Conservation (phyloP, 2,113 vertebrate species). For the Lutjanus erythropterus region DNA sequence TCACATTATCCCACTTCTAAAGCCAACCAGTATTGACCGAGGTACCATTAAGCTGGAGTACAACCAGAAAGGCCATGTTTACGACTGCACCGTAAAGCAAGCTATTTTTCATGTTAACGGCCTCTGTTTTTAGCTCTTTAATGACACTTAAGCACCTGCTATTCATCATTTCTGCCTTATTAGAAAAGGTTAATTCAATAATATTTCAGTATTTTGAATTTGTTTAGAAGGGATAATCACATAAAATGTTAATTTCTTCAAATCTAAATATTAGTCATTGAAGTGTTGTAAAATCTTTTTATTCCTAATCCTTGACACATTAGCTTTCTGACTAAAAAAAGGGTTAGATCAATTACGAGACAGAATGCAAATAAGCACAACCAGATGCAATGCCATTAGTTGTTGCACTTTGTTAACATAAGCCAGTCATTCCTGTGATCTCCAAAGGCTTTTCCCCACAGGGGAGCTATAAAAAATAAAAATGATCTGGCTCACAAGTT, state of each 20-base stretch:
- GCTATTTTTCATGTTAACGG: slow-evolving; percentile 61
- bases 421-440: slow-evolving; percentile 68
- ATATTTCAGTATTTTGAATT: slow-evolving; percentile 6
- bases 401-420: slow-evolving; percentile 76
- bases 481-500: slow-evolving; percentile 74
- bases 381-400: slow-evolving; percentile 69
- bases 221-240: slow-evolving; percentile 11
- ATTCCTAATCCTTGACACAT: slow-evolving; percentile 29
- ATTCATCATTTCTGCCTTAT: slow-evolving; percentile 31
- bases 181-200: slow-evolving; percentile 36
- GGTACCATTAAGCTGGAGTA: slow-evolving; percentile 69
- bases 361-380: slow-evolving; percentile 67
- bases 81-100: slow-evolving; percentile 48
- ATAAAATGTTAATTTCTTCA: slow-evolving; percentile 27
- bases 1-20: slow-evolving; percentile 66
- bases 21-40: slow-evolving; percentile 66
- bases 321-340: slow-evolving; percentile 34
- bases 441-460: slow-evolving; percentile 58
- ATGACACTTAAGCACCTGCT: slow-evolving; percentile 48
- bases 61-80: slow-evolving; percentile 61
- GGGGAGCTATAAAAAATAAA: slow-evolving; percentile 67
- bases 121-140: slow-evolving; percentile 62
- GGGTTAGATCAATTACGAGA: slow-evolving; percentile 54
- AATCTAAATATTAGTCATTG: slow-evolving; percentile 28
- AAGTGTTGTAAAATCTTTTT: background rate